Base-by-base conservation (phyloP, 2,888 invertebrate species). In the Lasioglossum lativentre region DNA sequence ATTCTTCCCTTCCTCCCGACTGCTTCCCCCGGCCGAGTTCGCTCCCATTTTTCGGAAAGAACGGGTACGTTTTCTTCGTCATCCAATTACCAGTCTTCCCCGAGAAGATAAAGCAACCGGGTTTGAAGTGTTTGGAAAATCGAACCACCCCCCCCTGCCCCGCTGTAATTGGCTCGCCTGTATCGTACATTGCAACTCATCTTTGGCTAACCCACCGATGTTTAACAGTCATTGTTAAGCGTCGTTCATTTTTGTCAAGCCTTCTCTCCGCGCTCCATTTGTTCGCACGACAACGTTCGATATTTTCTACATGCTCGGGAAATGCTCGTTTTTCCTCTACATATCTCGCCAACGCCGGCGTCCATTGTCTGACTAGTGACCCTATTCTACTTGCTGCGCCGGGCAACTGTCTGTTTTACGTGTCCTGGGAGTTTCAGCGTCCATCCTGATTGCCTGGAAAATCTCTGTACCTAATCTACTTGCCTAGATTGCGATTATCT, bases 11-110 rank as follows among this genome's bases (percentile, higher is more conserved):
- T 30, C 30, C 45, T 30, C 34, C 45, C 34, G n/a, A n/a, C 30
- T n/a, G n/a, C n/a, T n/a, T n/a, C n/a, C 42, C 30, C 30, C 34
- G 75, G 23, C 40, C 68, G 16, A 12, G 10, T 5, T 56, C 27
- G 16, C 16, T 27, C 56, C 78, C 16, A 56, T 47, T 71, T 42
- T 42, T 71, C 70, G 40, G 40, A n/a, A 70, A n/a, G 34, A 70
- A 40, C 14, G 40, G 40, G 70, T 40, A 70, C 38, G 34, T 23
- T 40, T n/a, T n/a, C 38, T 68, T 40, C 38, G n/a, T 40, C 70
- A n/a, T 40, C 40, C 38, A 23, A 40, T 70, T 70, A 68, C 34
- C 2, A 68, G 68, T 1, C 38, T 23, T 68, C 23, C 4, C 4
- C 23, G 23, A 34, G 23, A 38, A 34, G 68, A 68, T 70, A n/a